Percentiles rank a stretch among this genome's conserved stretches.
These are phyloP conservation scores for Lipophrys pholis DNA, from an alignment of 2,113 vertebrate genomes.

Conservation along the genomic window DNA sequence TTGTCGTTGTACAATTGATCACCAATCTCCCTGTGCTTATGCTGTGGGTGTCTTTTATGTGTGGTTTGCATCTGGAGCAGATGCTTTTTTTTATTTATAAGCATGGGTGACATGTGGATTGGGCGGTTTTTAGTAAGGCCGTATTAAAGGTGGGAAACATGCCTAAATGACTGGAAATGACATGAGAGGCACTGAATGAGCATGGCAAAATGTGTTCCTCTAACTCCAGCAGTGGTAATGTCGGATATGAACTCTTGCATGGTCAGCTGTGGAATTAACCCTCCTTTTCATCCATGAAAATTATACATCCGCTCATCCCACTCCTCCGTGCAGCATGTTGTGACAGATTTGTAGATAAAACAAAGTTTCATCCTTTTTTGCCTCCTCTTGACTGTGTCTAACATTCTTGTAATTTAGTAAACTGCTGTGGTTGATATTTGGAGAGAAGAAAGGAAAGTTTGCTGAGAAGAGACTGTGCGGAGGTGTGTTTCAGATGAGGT, in stretches of 20 bases:
- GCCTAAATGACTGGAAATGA: slow-evolving; percentile 57
- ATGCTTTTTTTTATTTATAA: slow-evolving; percentile 43
- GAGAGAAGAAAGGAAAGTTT: slow-evolving; percentile 2
- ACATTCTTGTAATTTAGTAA: neutral
- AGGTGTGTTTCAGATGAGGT: slow-evolving; percentile 48
- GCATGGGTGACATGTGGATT: slow-evolving; percentile 39
- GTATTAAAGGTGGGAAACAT: slow-evolving; percentile 19
- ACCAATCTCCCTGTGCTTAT: slow-evolving; percentile 35
- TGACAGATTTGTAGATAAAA: slow-evolving; percentile 57
- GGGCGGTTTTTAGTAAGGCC: slow-evolving; percentile 38
- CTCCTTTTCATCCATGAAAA: slow-evolving; percentile 67
- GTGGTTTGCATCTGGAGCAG: slow-evolving; percentile 55
- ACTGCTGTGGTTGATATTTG: neutral
- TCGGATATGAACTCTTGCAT: slow-evolving; percentile 34
- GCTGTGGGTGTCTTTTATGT: slow-evolving; percentile 50
- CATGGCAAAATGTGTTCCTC: too few species aligned
- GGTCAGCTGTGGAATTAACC: slow-evolving; percentile 59
- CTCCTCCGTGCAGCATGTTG: slow-evolving; percentile 56
- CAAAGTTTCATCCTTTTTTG: slow-evolving; percentile 27
- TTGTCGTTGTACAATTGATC: slow-evolving; percentile 41
- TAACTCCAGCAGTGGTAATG: slow-evolving; percentile 5
- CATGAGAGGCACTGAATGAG: slow-evolving; percentile 29
- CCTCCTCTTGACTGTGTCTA: neutral
- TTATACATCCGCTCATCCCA: slow-evolving; percentile 53
- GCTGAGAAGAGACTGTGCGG: slow-evolving; percentile 22